Percentiles rank a stretch among this genome's conserved stretches.
Evolutionary conservation across 2,888 invertebrate genomes (phyloP).

Genomic region (Tuta absoluta): DNA sequence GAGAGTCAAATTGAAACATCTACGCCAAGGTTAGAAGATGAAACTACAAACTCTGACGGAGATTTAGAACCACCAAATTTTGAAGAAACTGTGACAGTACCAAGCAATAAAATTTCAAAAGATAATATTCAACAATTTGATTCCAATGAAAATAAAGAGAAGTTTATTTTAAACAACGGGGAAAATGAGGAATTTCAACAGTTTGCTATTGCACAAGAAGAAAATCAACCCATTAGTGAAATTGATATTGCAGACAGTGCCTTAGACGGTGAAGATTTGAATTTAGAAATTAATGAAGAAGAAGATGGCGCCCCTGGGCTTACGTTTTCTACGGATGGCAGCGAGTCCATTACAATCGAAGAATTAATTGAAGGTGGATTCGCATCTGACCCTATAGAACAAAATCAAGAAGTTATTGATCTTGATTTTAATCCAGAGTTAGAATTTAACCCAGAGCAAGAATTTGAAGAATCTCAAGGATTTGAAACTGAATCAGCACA

Average conservation of each 20-base stretch:
- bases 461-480: not conserved
- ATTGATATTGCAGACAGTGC: not conserved
- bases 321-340: not conserved
- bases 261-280: not conserved
- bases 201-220: conserved; percentile 11
- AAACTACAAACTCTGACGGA: not conserved
- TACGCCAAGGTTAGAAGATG: not conserved
- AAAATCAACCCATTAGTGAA: conserved; percentile 7
- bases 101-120: conserved; percentile 1
- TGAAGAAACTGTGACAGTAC: not conserved
- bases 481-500: not conserved
- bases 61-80: not conserved
- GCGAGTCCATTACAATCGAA: not conserved
- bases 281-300: conserved; percentile 19
- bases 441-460: not conserved
- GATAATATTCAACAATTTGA: not conserved
- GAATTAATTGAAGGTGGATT: not conserved
- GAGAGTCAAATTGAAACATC: conserved; percentile 1
- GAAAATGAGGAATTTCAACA: conserved; percentile 9
- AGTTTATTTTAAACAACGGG: not conserved
- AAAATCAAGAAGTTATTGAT: not conserved
- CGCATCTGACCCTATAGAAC: not conserved
- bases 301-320: not conserved
- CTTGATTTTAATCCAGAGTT: not conserved
- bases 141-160: not conserved